These are phyloP conservation scores for Vimba vimba DNA, from an alignment of 2,113 vertebrate genomes.

Conservation along the genomic window DNA sequence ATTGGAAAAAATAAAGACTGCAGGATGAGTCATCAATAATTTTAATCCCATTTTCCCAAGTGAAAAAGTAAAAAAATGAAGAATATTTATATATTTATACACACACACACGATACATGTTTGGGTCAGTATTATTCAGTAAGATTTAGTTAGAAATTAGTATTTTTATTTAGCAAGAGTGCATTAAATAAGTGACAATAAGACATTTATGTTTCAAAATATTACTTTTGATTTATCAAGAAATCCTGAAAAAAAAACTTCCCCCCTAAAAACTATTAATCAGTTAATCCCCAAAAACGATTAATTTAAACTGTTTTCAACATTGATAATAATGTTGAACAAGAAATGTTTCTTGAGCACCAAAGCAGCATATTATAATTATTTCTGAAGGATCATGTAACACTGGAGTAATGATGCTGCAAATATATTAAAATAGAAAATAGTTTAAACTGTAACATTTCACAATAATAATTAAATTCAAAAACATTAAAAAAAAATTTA, in stretches of 20 bases:
- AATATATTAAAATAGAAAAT: too few relatives aligned
- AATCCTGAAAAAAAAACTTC: too few relatives aligned
- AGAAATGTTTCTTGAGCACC: neutral
- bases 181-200: neutral
- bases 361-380: neutral
- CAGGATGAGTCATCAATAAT: neutral
- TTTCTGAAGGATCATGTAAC: neutral
- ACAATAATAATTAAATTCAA: too few relatives aligned
- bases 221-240: too few relatives aligned
- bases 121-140: too few relatives aligned
- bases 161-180: neutral
- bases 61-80: neutral
- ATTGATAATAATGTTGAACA: neutral
- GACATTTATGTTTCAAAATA: too few relatives aligned
- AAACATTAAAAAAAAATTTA: too few relatives aligned
- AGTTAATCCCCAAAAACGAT: neutral
- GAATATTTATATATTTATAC: too few relatives aligned
- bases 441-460: too few relatives aligned
- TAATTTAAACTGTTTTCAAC: neutral
- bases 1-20: neutral
- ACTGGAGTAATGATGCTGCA: neutral
- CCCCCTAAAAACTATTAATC: neutral
- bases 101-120: too few relatives aligned
- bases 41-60: neutral
- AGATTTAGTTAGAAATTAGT: too few relatives aligned